phyloP scores from a whole-genome alignment of 2,113 vertebrate species.

The Amphilophus citrinellus region DNA sequence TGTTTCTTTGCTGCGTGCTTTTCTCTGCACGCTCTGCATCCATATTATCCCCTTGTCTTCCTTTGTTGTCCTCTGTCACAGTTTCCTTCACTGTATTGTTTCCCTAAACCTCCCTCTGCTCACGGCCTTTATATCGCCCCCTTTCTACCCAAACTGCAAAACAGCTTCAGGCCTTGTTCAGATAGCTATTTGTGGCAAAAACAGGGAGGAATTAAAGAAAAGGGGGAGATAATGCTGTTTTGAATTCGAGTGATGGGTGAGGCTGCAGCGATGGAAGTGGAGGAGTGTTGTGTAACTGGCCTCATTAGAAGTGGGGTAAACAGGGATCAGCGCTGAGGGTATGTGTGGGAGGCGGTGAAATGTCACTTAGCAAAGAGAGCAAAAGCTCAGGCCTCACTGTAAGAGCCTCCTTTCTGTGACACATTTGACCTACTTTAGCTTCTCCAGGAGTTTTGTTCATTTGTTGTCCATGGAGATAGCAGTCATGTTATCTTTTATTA shows the following conservation, averaged over 20 bases:
- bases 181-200: neutral
- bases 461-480: neutral
- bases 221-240: constrained; percentile 13
- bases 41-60: constrained; percentile 26
- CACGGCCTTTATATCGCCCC: neutral
- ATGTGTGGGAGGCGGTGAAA: constrained; percentile 31
- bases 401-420: constrained; percentile 15
- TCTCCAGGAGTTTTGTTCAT: constrained; percentile 14
- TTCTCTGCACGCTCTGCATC: constrained; percentile 5
- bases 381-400: constrained; percentile 16
- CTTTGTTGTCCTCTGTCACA: constrained; percentile 51
- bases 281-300: constrained; percentile 70
- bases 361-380: constrained; percentile 35
- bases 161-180: neutral
- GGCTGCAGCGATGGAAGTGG: constrained; percentile 13
- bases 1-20: neutral
- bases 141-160: constrained; percentile 1
- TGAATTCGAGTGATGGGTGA: constrained; percentile 26
- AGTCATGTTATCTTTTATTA: constrained; percentile 9
- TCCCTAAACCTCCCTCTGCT: constrained; percentile 6
- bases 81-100: constrained; percentile 37
- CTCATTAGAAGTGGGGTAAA: constrained; percentile 54
- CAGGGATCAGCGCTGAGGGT: constrained; percentile 50
- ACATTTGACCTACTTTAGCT: constrained; percentile 49
- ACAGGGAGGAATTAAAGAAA: neutral